Percentiles rank a stretch among this genome's conserved stretches.
Conservation (phyloP, 2,113 vertebrate genomes). For the Tetrax tetrax region DNA sequence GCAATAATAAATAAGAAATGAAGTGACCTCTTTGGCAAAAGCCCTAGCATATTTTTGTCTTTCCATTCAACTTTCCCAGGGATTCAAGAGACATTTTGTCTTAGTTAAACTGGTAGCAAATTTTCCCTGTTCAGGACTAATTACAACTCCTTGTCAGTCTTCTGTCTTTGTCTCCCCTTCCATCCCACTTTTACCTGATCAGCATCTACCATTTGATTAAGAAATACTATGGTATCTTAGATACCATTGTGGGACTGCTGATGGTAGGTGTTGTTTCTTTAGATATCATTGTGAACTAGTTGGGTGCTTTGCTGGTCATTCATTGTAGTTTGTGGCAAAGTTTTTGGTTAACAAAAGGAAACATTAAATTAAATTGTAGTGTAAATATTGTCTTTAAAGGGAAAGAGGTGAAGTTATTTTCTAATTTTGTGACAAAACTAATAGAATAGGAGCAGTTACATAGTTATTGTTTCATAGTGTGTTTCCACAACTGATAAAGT, state of each 20-base stretch:
- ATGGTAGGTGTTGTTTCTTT: not conserved
- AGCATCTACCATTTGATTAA: not conserved
- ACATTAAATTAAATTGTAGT: not conserved
- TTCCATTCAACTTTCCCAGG: not conserved
- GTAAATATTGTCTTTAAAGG: not conserved
- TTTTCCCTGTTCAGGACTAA: not conserved
- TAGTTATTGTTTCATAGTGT: not conserved
- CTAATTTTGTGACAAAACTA: not conserved
- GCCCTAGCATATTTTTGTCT: not conserved
- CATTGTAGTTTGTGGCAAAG: not conserved
- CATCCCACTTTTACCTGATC: not conserved
- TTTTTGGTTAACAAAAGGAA: not conserved
- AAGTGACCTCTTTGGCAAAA: not conserved
- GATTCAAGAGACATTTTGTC: not conserved
- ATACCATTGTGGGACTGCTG: not conserved
- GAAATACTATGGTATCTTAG: not conserved
- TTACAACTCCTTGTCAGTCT: not conserved
- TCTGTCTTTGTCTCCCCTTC: fast-evolving
- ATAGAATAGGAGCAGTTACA: not conserved
- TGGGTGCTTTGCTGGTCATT: not conserved
- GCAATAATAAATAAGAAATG: not conserved
- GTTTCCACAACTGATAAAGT: not conserved
- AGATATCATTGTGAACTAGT: not conserved
- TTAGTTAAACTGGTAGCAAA: not conserved
- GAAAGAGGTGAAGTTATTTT: not conserved